These are phyloP conservation scores for Neofelis nebulosa DNA, from an alignment of 2,113 vertebrate species.

Conservation along the genomic window DNA sequence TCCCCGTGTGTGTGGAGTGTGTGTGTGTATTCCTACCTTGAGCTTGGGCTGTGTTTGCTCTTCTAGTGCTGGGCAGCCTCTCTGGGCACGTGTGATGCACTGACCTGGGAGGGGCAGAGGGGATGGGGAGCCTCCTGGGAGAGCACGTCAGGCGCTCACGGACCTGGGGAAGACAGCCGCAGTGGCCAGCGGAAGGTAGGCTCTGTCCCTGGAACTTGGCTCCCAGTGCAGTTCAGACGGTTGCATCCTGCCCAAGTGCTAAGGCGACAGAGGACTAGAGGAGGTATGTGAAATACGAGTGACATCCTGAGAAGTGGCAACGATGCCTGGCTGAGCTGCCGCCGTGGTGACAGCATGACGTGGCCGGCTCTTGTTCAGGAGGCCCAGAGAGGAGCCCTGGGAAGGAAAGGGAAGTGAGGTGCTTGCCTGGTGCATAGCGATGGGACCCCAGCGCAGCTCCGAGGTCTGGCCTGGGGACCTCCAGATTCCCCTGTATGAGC, in stretches of 20 bases:
- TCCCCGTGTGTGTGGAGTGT: accelerated
- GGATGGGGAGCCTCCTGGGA: neutral
- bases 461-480: neutral
- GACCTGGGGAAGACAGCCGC: neutral
- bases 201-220: neutral
- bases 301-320: neutral
- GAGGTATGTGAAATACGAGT: neutral
- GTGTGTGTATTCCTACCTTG: neutral
- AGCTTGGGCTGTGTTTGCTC: neutral
- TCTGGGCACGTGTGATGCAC: neutral
- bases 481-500: neutral
- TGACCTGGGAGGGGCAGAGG: neutral
- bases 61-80: neutral
- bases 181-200: neutral
- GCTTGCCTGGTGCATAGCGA: accelerated
- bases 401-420: neutral
- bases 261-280: neutral
- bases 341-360: neutral
- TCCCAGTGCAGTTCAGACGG: neutral
- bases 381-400: neutral
- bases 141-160: accelerated
- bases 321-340: neutral
- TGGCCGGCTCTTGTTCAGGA: neutral
- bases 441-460: neutral
- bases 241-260: neutral